These are phyloP conservation scores for Achlya flavicornis DNA, from an alignment of 2,888 invertebrate genomes.

Conservation along the genomic window DNA sequence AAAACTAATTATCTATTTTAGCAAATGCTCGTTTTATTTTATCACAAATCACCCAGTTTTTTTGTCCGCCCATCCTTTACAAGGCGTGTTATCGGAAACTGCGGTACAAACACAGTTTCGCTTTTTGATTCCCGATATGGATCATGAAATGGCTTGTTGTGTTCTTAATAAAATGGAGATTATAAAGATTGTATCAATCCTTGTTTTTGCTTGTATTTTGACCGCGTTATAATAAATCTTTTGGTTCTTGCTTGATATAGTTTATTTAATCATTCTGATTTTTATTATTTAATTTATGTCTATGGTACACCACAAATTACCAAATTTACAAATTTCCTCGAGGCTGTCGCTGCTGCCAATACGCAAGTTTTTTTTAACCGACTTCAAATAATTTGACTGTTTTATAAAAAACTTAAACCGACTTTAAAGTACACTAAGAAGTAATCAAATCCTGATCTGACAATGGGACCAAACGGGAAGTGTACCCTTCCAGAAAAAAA, in stretches of 20 bases:
- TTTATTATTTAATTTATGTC: background rate
- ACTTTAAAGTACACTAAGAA: too few species aligned
- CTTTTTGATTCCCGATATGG: conserved; percentile 42
- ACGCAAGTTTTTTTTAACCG: too few species aligned
- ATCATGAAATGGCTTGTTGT: conserved; percentile 19
- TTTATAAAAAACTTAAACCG: too few species aligned
- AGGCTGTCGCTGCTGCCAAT: too few species aligned
- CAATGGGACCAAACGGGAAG: too few species aligned
- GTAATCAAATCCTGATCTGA: too few species aligned
- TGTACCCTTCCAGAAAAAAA: too few species aligned
- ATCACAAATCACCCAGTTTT: conserved; percentile 72
- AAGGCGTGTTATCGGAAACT: conserved; percentile 40
- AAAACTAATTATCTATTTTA: too few species aligned
- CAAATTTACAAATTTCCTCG: too few species aligned
- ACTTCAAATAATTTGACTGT: too few species aligned
- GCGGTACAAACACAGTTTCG: conserved; percentile 53
- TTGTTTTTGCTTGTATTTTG: conserved; percentile 1
- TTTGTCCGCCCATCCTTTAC: conserved; percentile 41
- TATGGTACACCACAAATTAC: too few species aligned
- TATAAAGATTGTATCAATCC: conserved; percentile 1
- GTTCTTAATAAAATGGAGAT: background rate
- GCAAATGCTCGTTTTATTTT: too few species aligned
- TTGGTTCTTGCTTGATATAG: background rate
- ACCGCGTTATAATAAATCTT: background rate
- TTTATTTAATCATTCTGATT: background rate